These are phyloP conservation scores for Struthio camelus DNA, from an alignment of 2,113 vertebrate species.

Conservation along the genomic window DNA sequence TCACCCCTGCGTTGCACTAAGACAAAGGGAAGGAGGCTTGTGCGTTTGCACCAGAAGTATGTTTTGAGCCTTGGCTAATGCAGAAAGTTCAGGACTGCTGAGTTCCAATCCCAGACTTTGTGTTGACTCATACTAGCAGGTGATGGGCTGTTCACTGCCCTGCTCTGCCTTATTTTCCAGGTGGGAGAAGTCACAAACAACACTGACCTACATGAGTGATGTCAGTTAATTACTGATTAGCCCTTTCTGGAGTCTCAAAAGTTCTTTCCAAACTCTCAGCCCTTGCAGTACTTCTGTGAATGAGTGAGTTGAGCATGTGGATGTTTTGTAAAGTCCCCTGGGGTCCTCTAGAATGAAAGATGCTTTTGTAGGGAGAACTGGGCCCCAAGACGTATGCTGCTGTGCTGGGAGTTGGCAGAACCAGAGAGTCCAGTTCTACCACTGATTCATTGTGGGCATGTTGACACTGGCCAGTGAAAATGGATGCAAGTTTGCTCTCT, in stretches of 20 bases:
- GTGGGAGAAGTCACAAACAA: slow-evolving; percentile 67
- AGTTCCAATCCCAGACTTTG: slow-evolving; percentile 48
- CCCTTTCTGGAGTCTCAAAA: slow-evolving; percentile 68
- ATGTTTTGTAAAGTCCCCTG: slow-evolving; percentile 64
- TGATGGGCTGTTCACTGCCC: slow-evolving; percentile 67
- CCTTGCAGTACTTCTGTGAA: slow-evolving; percentile 64
- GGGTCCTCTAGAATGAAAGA: slow-evolving; percentile 57
- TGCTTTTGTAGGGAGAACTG: slow-evolving; percentile 56
- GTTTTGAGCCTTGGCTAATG: neutral
- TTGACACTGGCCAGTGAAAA: slow-evolving; percentile 42
- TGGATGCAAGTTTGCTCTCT: slow-evolving; percentile 56
- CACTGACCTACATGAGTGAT: slow-evolving; percentile 67
- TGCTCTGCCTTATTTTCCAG: slow-evolving; percentile 69
- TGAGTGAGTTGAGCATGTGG: slow-evolving; percentile 69
- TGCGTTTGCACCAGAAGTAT: neutral
- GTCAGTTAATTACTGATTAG: slow-evolving; percentile 70
- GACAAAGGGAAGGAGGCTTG: neutral
- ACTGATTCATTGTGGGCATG: slow-evolving; percentile 51
- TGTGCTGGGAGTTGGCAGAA: slow-evolving; percentile 69
- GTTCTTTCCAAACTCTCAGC: slow-evolving; percentile 70
- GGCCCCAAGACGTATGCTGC: slow-evolving; percentile 48
- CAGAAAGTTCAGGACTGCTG: slow-evolving; percentile 36
- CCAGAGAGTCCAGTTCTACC: slow-evolving; percentile 59
- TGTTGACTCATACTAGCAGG: slow-evolving; percentile 59
- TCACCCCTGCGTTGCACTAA: neutral